Conservation (phyloP, 1,140 invertebrate genomes). For the Tetragnatha versicolor region DNA sequence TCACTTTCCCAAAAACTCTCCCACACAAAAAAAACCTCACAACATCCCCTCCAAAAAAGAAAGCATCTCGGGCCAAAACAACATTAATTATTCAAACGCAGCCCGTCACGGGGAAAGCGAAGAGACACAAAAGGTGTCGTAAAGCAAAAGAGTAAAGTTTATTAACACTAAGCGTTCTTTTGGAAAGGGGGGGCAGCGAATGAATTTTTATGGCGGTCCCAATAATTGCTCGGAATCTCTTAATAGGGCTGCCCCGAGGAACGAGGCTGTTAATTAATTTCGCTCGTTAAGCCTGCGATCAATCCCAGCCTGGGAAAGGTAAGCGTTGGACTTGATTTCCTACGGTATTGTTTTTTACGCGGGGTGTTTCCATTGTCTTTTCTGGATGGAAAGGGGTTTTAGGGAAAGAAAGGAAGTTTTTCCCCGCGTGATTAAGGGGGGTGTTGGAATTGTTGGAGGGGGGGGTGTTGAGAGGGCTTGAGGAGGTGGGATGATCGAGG, state of each 20-base stretch:
- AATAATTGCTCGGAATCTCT: slow-evolving; percentile 54
- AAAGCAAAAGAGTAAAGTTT: slow-evolving; percentile 55
- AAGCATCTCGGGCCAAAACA: slow-evolving; percentile 34
- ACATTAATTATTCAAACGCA: slow-evolving; percentile 51
- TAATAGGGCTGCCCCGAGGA: slow-evolving; percentile 45
- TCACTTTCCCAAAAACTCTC: not conserved
- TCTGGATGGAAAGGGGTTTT: too few species aligned
- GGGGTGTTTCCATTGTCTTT: too few species aligned
- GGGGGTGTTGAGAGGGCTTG: not conserved
- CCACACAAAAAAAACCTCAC: slow-evolving; percentile 15
- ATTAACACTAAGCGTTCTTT: slow-evolving; percentile 51
- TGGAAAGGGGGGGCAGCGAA: slow-evolving; percentile 9
- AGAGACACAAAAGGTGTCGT: slow-evolving; percentile 52
- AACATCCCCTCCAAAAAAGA: slow-evolving; percentile 1
- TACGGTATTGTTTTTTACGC: too few species aligned
- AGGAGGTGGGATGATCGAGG: not conserved
- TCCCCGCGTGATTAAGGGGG: not conserved
- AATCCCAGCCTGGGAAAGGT: slow-evolving; percentile 17
- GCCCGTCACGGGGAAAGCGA: not conserved
- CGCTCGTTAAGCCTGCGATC: slow-evolving; percentile 51
- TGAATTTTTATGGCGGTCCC: slow-evolving; percentile 51
- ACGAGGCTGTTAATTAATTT: slow-evolving; percentile 50
- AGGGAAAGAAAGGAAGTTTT: too few species aligned
- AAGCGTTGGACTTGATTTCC: not conserved
- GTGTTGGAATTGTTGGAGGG: not conserved